phyloP scores from a whole-genome alignment of 1,140 invertebrate species.

The Cepaea nemoralis region DNA sequence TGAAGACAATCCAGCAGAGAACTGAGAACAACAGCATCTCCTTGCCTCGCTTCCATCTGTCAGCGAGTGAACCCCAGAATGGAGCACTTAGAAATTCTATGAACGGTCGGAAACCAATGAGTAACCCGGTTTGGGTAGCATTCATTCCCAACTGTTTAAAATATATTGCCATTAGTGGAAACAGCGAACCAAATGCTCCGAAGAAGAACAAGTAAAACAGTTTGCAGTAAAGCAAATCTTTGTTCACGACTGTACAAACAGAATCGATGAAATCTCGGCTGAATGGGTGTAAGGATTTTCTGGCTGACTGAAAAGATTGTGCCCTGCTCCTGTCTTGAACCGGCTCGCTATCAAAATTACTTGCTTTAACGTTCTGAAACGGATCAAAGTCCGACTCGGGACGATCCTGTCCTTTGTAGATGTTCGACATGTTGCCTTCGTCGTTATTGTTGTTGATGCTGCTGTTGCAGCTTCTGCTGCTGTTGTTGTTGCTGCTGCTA shows the following conservation, averaged over 20 bases:
- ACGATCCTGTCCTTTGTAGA: constrained; percentile 35
- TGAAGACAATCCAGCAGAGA: constrained; percentile 96
- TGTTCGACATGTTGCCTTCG: background rate
- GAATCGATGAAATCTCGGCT: constrained; percentile 65
- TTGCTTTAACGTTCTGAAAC: constrained; percentile 51
- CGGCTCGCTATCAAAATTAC: constrained; percentile 35
- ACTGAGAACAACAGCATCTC: constrained; percentile 89
- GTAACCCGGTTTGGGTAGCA: constrained; percentile 90
- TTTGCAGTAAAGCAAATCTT: constrained; percentile 68
- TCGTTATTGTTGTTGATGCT: too few species aligned
- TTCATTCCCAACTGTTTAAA: constrained; percentile 99
- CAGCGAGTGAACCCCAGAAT: constrained; percentile 96
- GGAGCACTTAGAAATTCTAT: constrained; percentile 96
- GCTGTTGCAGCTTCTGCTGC: too few species aligned
- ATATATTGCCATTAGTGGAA: constrained; percentile 97
- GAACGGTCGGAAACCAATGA: constrained; percentile 84
- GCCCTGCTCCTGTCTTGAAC: constrained; percentile 39
- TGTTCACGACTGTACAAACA: constrained; percentile 64
- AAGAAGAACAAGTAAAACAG: constrained; percentile 99
- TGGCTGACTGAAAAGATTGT: constrained; percentile 62
- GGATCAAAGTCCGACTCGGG: constrained; percentile 55
- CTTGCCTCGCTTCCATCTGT: constrained; percentile 78
- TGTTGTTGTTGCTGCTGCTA: too few species aligned
- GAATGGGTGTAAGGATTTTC: constrained; percentile 70
- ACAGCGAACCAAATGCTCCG: constrained; percentile 97